Evolutionary conservation across 1,140 invertebrate species (phyloP), one percentile per base, ranked within the genome.

Genomic region (Tachypleus tridentatus): DNA sequence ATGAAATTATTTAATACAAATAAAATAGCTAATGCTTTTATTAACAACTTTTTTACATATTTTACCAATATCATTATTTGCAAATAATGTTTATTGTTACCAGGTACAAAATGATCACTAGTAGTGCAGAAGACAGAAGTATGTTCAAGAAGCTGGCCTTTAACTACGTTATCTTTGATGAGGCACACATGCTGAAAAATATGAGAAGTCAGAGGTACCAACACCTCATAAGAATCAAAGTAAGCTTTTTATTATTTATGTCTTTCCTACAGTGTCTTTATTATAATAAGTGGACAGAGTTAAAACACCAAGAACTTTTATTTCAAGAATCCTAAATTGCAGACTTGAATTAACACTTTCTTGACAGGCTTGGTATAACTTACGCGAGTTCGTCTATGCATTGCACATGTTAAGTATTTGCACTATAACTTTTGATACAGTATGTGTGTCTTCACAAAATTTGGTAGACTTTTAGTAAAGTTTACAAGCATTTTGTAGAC

Each of bases 141-240:
- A 85, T 98, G 77, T 97, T 97, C 76, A 86, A 91, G 61, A 86
- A 92, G 51, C 85, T 93, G 60, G 82, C 84, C 11, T 86, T 97
- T 73, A 85, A 95, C 73, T 97, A 97, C 74, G 89, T 95, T 0
- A 82, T 98, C 49, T 97, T 97, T 76, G 95, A 98, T 77, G 95
- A 98, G 76, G 95, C 93, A 1, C 95, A 98, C 73, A 95, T 97
- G 91, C 78, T 98, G 5, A 97, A 98, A 76, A 98, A 97, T 76
- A 97, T 97, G 91, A 85, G 86, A 53, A 93, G 93, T 4, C 83
- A 87, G 66, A 80, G 94, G 72, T 98, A 93, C 73, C 65, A 91
- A 71, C 88, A 89, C 75, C 80, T 98, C 9, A 86, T 94, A 71
- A 86, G 86, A 72, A 89, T 97, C 57, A 90, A 87, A 74, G 89